These are phyloP conservation scores for Arion vulgaris DNA, from an alignment of 1,140 invertebrate species.

Conservation along the genomic window DNA sequence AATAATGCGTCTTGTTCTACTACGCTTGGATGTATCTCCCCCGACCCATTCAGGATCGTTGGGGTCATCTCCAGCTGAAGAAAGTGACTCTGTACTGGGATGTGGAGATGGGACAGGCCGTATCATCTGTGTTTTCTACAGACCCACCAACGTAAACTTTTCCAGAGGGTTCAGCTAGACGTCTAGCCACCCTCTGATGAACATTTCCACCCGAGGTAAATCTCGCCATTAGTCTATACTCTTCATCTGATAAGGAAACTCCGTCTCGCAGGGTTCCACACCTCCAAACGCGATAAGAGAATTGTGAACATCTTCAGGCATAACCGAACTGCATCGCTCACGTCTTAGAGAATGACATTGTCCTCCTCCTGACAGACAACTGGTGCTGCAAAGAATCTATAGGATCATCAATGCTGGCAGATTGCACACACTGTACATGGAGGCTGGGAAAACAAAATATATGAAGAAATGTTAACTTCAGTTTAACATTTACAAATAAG, in stretches of 20 bases:
- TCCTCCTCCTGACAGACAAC: conserved; percentile 13
- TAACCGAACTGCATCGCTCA: conserved; percentile 26
- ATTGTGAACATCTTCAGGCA: background rate
- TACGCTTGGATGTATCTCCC: conserved; percentile 68
- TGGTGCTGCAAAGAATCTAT: background rate
- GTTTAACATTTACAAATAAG: too few species aligned
- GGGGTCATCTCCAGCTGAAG: conserved; percentile 72
- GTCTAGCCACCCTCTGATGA: conserved; percentile 57
- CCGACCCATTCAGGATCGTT: conserved; percentile 57
- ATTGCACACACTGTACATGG: background rate
- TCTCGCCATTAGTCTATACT: conserved; percentile 80
- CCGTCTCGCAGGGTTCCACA: conserved; percentile 80
- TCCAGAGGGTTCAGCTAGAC: conserved; percentile 40
- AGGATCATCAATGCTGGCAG: background rate
- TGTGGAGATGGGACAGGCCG: conserved; percentile 53
- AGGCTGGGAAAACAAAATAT: background rate
- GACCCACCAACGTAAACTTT: conserved; percentile 38
- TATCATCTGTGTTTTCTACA: background rate
- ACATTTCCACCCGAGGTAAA: conserved; percentile 37
- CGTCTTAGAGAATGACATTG: conserved; percentile 40
- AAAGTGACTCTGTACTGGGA: conserved; percentile 75
- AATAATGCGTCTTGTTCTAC: conserved; percentile 59
- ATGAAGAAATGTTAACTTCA: too few species aligned
- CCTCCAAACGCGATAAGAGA: conserved; percentile 65
- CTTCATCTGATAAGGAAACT: conserved; percentile 82